Conservation (phyloP, 2,797 vertebrate species). For the Lutjanus campechanus region DNA sequence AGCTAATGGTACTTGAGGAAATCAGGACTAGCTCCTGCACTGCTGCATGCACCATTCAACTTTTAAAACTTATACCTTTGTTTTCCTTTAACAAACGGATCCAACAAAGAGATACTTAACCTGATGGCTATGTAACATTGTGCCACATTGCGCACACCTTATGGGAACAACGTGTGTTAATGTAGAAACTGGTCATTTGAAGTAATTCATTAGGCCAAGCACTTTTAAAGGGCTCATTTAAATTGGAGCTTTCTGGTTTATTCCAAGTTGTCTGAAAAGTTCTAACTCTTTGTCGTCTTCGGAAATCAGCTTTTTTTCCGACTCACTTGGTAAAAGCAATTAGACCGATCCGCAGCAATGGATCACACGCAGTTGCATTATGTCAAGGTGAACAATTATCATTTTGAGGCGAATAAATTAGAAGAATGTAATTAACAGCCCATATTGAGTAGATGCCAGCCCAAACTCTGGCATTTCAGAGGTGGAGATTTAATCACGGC, state of each 20-base stretch:
- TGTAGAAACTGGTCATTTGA: conserved; percentile 11
- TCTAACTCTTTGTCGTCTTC: conserved; percentile 31
- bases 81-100: conserved; percentile 1
- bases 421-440: conserved; percentile 78
- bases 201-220: conserved; percentile 30
- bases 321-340: conserved; percentile 69
- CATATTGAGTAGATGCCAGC: conserved; percentile 65
- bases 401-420: conserved; percentile 84
- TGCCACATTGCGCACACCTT: not conserved
- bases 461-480: conserved; percentile 71
- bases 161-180: too few relatives aligned
- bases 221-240: conserved; percentile 38
- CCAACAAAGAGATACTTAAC: not conserved
- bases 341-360: conserved; percentile 67
- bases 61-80: not conserved
- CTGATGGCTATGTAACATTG: not conserved
- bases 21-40: not conserved
- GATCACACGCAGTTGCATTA: conserved; percentile 75
- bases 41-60: not conserved
- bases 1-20: too few relatives aligned
- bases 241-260: conserved; percentile 21
- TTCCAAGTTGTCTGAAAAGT: conserved; percentile 36
- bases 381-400: conserved; percentile 84
- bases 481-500: conserved; percentile 74
- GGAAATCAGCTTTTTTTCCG: conserved; percentile 36